phyloP scores from a whole-genome alignment of 2,888 invertebrate species.

The Heterodera filipjevi region DNA sequence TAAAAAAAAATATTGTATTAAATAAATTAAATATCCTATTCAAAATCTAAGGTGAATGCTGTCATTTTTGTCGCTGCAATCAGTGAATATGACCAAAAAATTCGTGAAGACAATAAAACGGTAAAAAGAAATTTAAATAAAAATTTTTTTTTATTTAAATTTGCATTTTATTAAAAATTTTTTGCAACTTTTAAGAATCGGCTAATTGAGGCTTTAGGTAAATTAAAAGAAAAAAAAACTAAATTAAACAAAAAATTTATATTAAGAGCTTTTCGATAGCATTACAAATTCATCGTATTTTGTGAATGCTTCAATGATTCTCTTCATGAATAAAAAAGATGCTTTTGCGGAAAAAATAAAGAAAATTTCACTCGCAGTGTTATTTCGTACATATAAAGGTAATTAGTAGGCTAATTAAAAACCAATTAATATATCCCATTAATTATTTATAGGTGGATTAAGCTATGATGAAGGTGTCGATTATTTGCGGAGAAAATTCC shows the following conservation, averaged over 20 bases:
- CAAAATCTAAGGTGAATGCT: slow-evolving; percentile 43
- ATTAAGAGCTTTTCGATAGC: slow-evolving; percentile 47
- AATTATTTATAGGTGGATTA: slow-evolving; percentile 45
- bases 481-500: slow-evolving; percentile 47
- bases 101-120: slow-evolving; percentile 52
- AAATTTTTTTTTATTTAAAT: no score
- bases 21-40: slow-evolving; percentile 28
- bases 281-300: slow-evolving; percentile 53
- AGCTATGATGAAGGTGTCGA: slow-evolving; percentile 46
- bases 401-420: background rate
- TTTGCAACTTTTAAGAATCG: slow-evolving; percentile 56
- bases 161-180: background rate
- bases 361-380: slow-evolving; percentile 42
- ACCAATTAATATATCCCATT: background rate
- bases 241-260: background rate
- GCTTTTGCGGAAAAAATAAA: slow-evolving; percentile 58
- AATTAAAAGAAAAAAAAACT: background rate
- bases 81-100: slow-evolving; percentile 56
- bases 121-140: slow-evolving; percentile 38
- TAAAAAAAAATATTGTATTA: background rate
- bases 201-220: slow-evolving; percentile 53
- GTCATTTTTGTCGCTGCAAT: slow-evolving; percentile 59
- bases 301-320: slow-evolving; percentile 53
- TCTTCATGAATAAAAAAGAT: slow-evolving; percentile 63
- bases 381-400: slow-evolving; percentile 53